Base-by-base conservation (phyloP, 1,140 invertebrate species). In the Cyclargus thomasi region DNA sequence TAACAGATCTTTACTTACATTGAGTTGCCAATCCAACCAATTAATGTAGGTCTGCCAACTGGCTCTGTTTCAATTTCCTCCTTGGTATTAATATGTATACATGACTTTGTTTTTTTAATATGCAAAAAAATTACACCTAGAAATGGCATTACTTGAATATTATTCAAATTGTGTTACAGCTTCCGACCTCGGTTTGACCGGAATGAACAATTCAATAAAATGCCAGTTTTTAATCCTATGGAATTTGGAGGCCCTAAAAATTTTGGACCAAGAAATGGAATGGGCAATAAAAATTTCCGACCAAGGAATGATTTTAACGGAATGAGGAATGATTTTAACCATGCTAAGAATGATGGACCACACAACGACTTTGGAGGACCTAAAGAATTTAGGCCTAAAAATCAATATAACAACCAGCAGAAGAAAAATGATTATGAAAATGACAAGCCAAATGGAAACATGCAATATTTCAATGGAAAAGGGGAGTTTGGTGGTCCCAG, bases 151-250 rank as follows among this genome's bases (percentile, higher is more conserved):
- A 29, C 29, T 29, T 29, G 14, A 18, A 62, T 2, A 35, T 62
- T 2, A 35, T 62, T 63, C n/a, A 35, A 36, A 14, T 20, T 59
- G 20, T 21, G 68, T 67, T 68, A 65, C 70, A 80, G 92, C 85
- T 93, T 90, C 83, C 91, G 92, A 78, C 88, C 91, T 76, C 87
- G 92, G 78, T 85, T 91, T 80, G 92, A 93, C 83, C 92, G 92
- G 79, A 91, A 91, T 90, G 92, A 92, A 90, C 91, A 92, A 90
- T 92, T 91, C 86, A 91, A 91, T 83, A 92, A 93, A 85, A 88
- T 91, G 63, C 91, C 91, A 62, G 90, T 88, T 53, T 88, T 91
- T 59, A 88, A 84, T 77, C 81, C 82, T 39, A 69, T 86, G 55
- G 90, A 91, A 68, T 91, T 91, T 84, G 90, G 90, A 65, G 90